Conservation (phyloP, 2,113 vertebrate species). For the Hiodon tergisus region DNA sequence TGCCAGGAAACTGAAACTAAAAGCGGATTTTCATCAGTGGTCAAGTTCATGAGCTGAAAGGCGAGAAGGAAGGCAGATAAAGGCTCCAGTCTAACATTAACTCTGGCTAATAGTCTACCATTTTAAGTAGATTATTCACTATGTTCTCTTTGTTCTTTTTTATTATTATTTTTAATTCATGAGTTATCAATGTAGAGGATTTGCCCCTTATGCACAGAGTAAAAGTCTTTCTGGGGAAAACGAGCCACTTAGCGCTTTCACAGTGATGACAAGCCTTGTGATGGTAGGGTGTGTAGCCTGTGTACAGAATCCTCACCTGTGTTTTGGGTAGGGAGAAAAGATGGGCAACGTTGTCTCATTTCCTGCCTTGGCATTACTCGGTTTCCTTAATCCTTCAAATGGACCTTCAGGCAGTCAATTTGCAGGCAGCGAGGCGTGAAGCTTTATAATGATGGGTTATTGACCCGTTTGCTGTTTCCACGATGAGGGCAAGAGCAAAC, state of each 20-base stretch:
- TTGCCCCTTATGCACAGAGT: conserved; percentile 14
- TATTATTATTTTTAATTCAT: conserved; percentile 10
- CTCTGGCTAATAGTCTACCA: not conserved
- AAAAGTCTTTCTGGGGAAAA: conserved; percentile 35
- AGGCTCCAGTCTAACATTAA: conserved; percentile 5
- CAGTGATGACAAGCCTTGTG: conserved; percentile 24
- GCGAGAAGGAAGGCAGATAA: conserved; percentile 9
- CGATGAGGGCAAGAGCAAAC: conserved; percentile 56
- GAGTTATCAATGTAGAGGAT: not conserved
- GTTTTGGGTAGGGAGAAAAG: conserved; percentile 48
- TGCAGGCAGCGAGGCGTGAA: conserved; percentile 76
- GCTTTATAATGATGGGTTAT: conserved; percentile 84
- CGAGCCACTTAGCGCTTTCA: conserved; percentile 44
- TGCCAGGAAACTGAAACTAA: not conserved
- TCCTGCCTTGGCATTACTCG: conserved; percentile 56
- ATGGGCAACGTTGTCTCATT: conserved; percentile 64
- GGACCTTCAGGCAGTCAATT: conserved; percentile 80
- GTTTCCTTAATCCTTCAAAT: conserved; percentile 64
- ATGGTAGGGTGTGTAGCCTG: conserved; percentile 16
- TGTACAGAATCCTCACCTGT: conserved; percentile 34
- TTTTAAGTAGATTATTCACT: conserved; percentile 1
- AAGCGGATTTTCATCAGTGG: conserved; percentile 14
- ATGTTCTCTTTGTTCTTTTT: conserved; percentile 24
- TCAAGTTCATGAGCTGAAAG: not conserved
- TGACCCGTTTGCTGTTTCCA: conserved; percentile 76